Evolutionary conservation across 2,113 vertebrate genomes (phyloP).

Genomic region (Osmerus eperlanus): DNA sequence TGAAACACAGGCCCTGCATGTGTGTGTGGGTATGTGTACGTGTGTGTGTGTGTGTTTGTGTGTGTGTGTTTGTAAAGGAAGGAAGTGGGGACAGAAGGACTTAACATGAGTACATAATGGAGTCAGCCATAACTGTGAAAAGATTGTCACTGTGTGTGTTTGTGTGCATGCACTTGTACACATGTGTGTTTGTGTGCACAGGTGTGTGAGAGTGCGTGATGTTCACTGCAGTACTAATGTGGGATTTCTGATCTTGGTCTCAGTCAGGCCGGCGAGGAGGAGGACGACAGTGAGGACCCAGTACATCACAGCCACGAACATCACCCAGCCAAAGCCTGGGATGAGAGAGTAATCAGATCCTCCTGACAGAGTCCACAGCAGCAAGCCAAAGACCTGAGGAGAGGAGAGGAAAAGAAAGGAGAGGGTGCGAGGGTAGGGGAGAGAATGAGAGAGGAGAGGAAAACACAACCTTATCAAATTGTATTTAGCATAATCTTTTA

Average conservation of each 20-base stretch:
- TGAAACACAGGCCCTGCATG: constrained; percentile 80
- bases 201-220: background rate
- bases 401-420: constrained; percentile 22
- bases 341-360: constrained; percentile 86
- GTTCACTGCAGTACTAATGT: constrained; percentile 75
- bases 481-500: no score
- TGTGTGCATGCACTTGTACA: no score
- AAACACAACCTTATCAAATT: no score
- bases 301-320: constrained; percentile 87
- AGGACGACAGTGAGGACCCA: constrained; percentile 88
- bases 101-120: no score
- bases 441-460: no score
- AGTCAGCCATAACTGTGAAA: no score
- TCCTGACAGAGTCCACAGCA: constrained; percentile 91
- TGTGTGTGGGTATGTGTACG: background rate
- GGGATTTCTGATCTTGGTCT: constrained; percentile 80
- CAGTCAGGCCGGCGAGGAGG: constrained; percentile 85
- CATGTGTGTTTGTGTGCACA: no score
- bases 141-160: background rate
- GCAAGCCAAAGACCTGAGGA: constrained; percentile 81
- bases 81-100: background rate
- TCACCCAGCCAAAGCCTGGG: constrained; percentile 86
- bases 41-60: no score
- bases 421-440: no score
- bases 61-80: background rate